Base-by-base conservation (phyloP, 2,888 invertebrate species). In the Cyclophora albipunctata region DNA sequence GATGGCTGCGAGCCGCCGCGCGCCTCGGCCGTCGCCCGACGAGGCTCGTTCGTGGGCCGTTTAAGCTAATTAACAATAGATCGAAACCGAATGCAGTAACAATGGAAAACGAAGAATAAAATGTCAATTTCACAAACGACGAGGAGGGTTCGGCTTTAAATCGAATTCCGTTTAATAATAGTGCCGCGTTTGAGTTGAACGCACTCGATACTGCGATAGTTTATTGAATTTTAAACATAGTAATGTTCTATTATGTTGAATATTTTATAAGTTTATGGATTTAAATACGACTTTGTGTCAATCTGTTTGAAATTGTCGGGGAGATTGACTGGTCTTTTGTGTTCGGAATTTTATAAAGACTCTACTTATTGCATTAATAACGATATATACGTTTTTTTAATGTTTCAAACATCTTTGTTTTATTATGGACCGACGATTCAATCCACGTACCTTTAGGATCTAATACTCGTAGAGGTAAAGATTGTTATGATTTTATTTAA, bases 81-180 rank as follows among this genome's bases (percentile, higher is more conserved):
- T 84, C 81, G 81, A 81, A 79, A 80, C 78, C 78, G 78, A 81
- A 77, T 83, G 82, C 80, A 80, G 77, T 78, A 84, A 86, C 87
- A 87, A 87, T 87, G 87, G 84, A 87, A 86, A 85, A 86, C 85
- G 86, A 87, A 87, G 86, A 86, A 87, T 87, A 86, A 52, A 87
- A 87, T 87, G 87, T 84, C 87, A 87, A 86, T 87, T 85, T 86
- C 85, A 84, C 85, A 86, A 87, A 85, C 86, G 85, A 78, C 85
- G 78, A 84, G 82, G 87, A 85, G 86, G 85, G 86, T 81, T 86
- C 83, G 82, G 81, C 77, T 86, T 81, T 84, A 85, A 85, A 87
- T 87, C 87, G 87, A 87, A 86, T 84, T 84, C 86, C 82, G 81
- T 85, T 84, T 85, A 87, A 87, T 87, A 86, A 87, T 87, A 86